phyloP scores from a whole-genome alignment of 2,888 invertebrate species.

The Uropetala carovei region DNA sequence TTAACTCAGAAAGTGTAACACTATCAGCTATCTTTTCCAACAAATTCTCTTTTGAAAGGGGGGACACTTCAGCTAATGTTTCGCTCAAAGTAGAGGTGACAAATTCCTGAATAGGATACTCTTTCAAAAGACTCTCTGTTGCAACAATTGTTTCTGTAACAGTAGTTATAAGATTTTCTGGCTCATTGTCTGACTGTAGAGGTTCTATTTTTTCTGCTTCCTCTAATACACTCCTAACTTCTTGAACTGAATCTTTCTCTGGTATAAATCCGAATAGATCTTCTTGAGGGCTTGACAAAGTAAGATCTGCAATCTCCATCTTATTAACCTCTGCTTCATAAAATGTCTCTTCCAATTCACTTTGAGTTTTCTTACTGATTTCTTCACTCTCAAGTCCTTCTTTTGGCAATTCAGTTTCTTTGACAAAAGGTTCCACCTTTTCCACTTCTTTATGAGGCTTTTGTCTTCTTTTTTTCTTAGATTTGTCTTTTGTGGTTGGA shows the following conservation, averaged over 20 bases:
- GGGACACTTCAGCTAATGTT: background rate
- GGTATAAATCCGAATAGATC: background rate
- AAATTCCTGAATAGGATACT: background rate
- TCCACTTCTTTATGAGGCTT: constrained; percentile 54
- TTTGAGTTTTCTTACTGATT: background rate
- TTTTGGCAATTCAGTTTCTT: background rate
- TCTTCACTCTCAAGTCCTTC: background rate
- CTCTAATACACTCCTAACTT: background rate
- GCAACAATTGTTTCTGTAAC: background rate
- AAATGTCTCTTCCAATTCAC: background rate
- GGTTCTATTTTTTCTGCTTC: background rate
- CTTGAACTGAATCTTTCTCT: background rate
- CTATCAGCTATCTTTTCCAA: background rate
- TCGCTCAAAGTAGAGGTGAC: background rate
- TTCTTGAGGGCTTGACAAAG: background rate
- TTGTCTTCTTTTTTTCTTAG: constrained; percentile 64
- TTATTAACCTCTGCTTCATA: background rate
- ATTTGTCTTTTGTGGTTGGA: background rate
- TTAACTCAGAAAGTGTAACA: background rate
- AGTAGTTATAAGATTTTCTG: background rate
- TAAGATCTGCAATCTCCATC: background rate
- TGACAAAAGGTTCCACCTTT: constrained; percentile 47
- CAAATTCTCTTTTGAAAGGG: background rate
- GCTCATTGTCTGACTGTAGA: background rate
- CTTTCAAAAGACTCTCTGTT: background rate